Base-by-base conservation (phyloP, 2,113 vertebrate species). In the Sceloporus tristichus region DNA sequence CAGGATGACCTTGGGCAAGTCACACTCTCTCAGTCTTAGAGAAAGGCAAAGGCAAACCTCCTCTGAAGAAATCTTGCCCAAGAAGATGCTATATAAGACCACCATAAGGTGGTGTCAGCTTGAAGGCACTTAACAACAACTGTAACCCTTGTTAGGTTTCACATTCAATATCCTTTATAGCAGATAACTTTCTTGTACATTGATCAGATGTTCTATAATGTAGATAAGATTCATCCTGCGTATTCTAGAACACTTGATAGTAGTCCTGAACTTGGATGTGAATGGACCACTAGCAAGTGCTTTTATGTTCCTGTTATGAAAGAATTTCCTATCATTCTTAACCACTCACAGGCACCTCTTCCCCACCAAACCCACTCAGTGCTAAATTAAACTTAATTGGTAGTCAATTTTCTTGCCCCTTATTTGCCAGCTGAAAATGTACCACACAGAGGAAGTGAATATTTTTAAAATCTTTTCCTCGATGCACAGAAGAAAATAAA, bases 261-360 rank as follows among this genome's bases (percentile, higher is more conserved):
- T 27, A 5, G 29, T 78, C 48, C 65, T 82, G 34, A 68, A 54
- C n/a, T 21, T 19, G 42, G 27, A 19, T 79, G n/a, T 59, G 66
- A n/a, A 71, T n/a, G 21, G 19, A 21, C 62, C 13, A 65, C 62
- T 21, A 65, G 62, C 19, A 65, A 84, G 5, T 53, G n/a, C 34
- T 62, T 66, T 84, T 25, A 71, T 5, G 16, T n/a, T 84, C 48
- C n/a, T 84, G 27, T 54, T 40, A 54, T 84, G 29, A 84, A 84
- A 84, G 27, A 23, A 9, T 54, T 84, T 18, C 66, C 48, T 68
- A 42, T 54, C 65, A 70, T 70, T 83, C 54, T 68, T 83, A 34
- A 13, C 62, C 14, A 1, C 27, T 82, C 29, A 42, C 42, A 48
- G 27, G 38, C 40, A 65, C 62, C 42, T 14, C 40, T 42, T 18